These are phyloP conservation scores for Chrysomela aeneicollis DNA, from an alignment of 2,888 invertebrate species.

Conservation along the genomic window DNA sequence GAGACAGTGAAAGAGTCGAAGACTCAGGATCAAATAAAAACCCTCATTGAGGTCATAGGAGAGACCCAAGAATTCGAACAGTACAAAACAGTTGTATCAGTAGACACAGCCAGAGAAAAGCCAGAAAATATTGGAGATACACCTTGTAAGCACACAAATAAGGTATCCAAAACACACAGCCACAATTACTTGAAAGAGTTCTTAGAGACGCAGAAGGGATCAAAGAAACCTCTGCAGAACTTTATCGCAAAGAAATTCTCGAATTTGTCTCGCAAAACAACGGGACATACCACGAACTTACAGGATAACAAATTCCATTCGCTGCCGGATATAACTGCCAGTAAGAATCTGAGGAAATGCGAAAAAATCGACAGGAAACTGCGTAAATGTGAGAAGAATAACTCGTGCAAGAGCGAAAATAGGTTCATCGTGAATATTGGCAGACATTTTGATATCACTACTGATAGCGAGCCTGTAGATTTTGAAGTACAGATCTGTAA, in stretches of 20 bases:
- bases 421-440: slow-evolving; percentile 62
- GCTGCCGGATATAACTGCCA: slow-evolving; percentile 74
- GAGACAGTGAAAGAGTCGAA: slow-evolving; percentile 17
- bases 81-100: slow-evolving; percentile 56
- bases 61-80: slow-evolving; percentile 44
- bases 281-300: slow-evolving; percentile 58
- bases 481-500: slow-evolving; percentile 61
- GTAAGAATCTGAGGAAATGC: slow-evolving; percentile 74
- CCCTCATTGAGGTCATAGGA: slow-evolving; percentile 48
- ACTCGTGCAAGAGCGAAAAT: slow-evolving; percentile 45
- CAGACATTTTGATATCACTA: slow-evolving; percentile 59
- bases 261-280: slow-evolving; percentile 49
- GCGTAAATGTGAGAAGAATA: slow-evolving; percentile 60
- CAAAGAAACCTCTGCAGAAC: slow-evolving; percentile 59
- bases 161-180: slow-evolving; percentile 56
- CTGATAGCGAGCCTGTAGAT: slow-evolving; percentile 57
- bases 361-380: slow-evolving; percentile 77
- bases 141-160: slow-evolving; percentile 40
- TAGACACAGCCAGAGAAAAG: slow-evolving; percentile 45
- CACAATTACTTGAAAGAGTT: slow-evolving; percentile 60
- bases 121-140: slow-evolving; percentile 26
- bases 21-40: slow-evolving; percentile 32
- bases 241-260: slow-evolving; percentile 59
- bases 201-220: slow-evolving; percentile 59
- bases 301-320: slow-evolving; percentile 76